These are phyloP conservation scores for Heteropelma amictum DNA, from an alignment of 2,888 invertebrate genomes.

Conservation along the genomic window DNA sequence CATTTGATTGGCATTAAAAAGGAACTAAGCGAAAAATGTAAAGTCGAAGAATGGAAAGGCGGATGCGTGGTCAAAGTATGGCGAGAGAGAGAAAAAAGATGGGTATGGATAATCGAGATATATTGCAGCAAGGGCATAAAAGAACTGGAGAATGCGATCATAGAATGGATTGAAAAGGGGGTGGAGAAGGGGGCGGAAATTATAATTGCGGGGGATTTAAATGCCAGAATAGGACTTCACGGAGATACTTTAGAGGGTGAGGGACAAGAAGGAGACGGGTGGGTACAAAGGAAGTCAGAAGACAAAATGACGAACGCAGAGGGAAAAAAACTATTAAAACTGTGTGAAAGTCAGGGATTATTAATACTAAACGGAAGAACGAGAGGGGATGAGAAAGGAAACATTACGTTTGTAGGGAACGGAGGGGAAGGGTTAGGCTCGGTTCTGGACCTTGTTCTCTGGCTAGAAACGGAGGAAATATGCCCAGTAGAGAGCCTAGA, in stretches of 20 bases:
- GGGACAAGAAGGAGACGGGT: background rate
- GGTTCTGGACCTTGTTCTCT: slow-evolving; percentile 28
- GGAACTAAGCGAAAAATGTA: background rate
- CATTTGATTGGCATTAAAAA: slow-evolving; percentile 28
- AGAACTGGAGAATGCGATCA: background rate
- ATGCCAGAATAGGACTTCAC: slow-evolving; percentile 28
- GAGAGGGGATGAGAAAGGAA: slow-evolving; percentile 28
- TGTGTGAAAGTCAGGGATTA: slow-evolving; percentile 17
- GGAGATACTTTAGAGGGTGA: background rate
- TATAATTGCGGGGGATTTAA: slow-evolving; percentile 31
- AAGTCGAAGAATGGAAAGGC: slow-evolving; percentile 12
- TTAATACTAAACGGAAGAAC: slow-evolving; percentile 23
- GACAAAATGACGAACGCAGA: slow-evolving; percentile 8
- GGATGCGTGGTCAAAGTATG: background rate
- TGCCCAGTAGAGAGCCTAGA: background rate
- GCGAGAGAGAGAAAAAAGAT: too few species aligned
- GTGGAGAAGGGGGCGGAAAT: background rate
- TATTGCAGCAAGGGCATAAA: slow-evolving; percentile 23
- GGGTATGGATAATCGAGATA: too few species aligned
- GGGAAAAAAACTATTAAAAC: slow-evolving; percentile 13
- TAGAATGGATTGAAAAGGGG: background rate
- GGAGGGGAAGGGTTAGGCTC: background rate
- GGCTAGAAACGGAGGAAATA: background rate
- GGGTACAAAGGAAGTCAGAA: background rate
- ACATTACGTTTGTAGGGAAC: slow-evolving; percentile 23